Evolutionary conservation across 92 coral and sea anemone genomes (phyloP), one percentile per base, ranked within the genome.

Genomic region (Palythoa grandis): DNA sequence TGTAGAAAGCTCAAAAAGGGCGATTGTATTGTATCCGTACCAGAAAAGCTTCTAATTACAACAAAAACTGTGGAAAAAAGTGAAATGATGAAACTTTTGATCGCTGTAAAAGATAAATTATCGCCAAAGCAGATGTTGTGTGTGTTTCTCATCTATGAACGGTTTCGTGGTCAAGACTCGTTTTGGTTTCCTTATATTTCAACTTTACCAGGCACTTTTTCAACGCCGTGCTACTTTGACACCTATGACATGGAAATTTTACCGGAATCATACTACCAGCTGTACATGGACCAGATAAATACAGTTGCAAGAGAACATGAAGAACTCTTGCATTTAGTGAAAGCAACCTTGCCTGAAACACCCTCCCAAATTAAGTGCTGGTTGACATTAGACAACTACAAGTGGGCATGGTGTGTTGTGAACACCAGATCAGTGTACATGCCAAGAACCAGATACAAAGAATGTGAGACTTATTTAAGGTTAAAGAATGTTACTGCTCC

Each of bases 381-480:
- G 5, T 70, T 94, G 17, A 89, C 92, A 11, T 86, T 87, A 78
- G 96, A 95, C 0, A 87, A 86, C 85, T 95, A 91, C 83, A 88
- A 86, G 71, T 96, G 98, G 98, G 98, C 98, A n/a, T 96, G 98
- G 98, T 91, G 88, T 91, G 95, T 94, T 12, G 95, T 94, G 9
- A 96, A 96, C 61, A 96, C 98, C 40, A 87, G 98, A 67, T 96
- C 96, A 53, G 98, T 96, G 58, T 96, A 90, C 79, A 85, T 91
- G 90, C 83, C 88, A 11, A 25, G 74, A 58, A 17, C 35, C 4
- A 38, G n/a, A 24, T 8, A 37, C 14, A 0, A 47, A 4, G 86
- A 78, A 13, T 77, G 20, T 68, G 29, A 0, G 23, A 56, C 15
- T 12, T 3, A 22, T 68, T 71, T 25, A 5, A 52, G 22, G 22